Evolutionary conservation across 2,888 invertebrate species (phyloP), one percentile per base, ranked within the genome.

Genomic region (Bellardia bayeri): DNA sequence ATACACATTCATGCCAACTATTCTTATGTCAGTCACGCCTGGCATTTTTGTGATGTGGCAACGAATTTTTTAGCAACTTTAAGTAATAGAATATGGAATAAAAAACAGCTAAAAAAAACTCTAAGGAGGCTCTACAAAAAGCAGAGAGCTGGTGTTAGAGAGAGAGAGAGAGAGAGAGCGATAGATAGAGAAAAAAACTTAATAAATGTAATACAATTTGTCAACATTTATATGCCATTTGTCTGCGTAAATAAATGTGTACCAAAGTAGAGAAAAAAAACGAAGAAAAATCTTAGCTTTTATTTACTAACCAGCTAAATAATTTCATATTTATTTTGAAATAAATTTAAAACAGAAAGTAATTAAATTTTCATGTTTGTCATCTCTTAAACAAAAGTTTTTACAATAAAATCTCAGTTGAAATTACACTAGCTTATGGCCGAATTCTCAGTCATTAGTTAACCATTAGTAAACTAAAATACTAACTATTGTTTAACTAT

Each of bases 11-110:
- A 37, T 37, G 37, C 37, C 6, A 37, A 72, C 61, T 49, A 40
- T 72, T 64, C 72, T 58, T 72, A 74, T 74, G 76, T 82, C 87
- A 63, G 87, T 87, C 78, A 84, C 81, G 78, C 58, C 81, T 84
- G 78, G 81, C 63, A 81, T 84, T 84, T 83, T 63, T 72, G 23
- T 81, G 68, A 74, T 66, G 76, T 80, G 58, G 76, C 45, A 64
- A 61, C 33, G 49, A 74, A 61, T 68, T 85, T 85, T 63, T n/a
- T 63, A 45, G 23, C 58, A 80, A 66, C 79, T 54, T 68, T 74
- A 23, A 54, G 61, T 33, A 80, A 74, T 74, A 80, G 68, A 68
- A 85, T 68, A 68, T n/a, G 61, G 58, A 69, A 69, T 37, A 45
- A 69, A 79, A 9, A 45, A 56, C 45, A 23, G 42, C 14, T 33